phyloP scores from a whole-genome alignment of 2,113 vertebrate species.

The Parotia lawesii region DNA sequence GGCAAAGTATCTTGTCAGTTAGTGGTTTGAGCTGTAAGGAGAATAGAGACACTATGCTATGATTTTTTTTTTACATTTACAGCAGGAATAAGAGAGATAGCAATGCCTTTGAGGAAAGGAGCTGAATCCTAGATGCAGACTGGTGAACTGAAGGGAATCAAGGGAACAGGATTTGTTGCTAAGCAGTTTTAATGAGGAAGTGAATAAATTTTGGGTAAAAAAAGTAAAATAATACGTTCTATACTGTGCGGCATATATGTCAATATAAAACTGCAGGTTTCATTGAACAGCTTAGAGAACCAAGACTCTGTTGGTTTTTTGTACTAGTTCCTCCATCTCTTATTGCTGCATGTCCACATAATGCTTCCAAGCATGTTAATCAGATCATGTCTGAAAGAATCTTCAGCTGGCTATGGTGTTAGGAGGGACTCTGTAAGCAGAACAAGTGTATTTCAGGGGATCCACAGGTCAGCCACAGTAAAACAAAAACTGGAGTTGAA shows the following conservation, averaged over 20 bases:
- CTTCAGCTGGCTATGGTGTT: not conserved
- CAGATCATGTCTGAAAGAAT: conserved; percentile 22
- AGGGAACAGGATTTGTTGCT: not conserved
- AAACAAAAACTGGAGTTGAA: not conserved
- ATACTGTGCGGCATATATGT: not conserved
- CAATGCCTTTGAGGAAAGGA: not conserved
- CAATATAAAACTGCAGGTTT: not conserved
- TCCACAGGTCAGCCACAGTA: not conserved
- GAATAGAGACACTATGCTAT: not conserved
- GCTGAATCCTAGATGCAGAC: not conserved
- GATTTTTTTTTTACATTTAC: not conserved
- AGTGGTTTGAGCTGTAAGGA: not conserved
- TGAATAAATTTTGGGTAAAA: not conserved
- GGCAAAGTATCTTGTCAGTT: not conserved
- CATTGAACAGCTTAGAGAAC: not conserved
- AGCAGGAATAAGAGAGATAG: not conserved
- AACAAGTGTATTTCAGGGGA: not conserved
- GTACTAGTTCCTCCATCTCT: not conserved
- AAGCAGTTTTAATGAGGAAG: not conserved
- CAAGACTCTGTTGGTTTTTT: not conserved
- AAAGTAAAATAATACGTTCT: not conserved
- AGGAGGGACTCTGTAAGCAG: not conserved
- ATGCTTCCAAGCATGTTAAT: not conserved
- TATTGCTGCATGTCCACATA: not conserved
- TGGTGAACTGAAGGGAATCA: not conserved